These are phyloP conservation scores for Ferdinandea cuprea DNA, from an alignment of 2,888 invertebrate genomes.

Conservation along the genomic window DNA sequence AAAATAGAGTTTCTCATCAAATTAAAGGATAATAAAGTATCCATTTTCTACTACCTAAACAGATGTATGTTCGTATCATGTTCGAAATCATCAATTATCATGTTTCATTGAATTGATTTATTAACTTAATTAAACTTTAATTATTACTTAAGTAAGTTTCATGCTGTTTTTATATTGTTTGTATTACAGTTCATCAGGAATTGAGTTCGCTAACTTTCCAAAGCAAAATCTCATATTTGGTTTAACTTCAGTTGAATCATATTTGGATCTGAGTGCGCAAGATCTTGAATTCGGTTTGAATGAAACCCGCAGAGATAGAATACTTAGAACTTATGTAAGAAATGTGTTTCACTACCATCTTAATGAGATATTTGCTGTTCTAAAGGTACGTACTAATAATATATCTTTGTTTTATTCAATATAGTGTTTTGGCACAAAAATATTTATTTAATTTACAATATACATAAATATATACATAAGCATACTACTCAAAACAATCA, in stretches of 20 bases:
- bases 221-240: conserved; percentile 93
- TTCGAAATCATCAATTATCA: no score
- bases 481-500: no score
- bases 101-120: no score
- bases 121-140: background rate
- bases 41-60: no score
- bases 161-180: background rate
- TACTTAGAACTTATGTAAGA: conserved; percentile 94
- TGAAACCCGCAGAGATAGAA: conserved; percentile 92
- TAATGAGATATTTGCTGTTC: conserved; percentile 96
- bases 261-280: conserved; percentile 91
- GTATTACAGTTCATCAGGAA: conserved; percentile 86
- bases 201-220: conserved; percentile 92
- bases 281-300: conserved; percentile 96
- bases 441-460: no score
- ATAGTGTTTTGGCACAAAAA: no score
- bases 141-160: no score
- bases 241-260: conserved; percentile 92
- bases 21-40: no score
- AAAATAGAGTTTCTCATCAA: no score
- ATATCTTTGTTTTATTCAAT: no score
- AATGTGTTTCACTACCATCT: conserved; percentile 97
- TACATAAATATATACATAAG: no score
- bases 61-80: no score
- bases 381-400: conserved; percentile 83